Conservation (phyloP, 2,113 vertebrate genomes). For the Dicentrarchus labrax region DNA sequence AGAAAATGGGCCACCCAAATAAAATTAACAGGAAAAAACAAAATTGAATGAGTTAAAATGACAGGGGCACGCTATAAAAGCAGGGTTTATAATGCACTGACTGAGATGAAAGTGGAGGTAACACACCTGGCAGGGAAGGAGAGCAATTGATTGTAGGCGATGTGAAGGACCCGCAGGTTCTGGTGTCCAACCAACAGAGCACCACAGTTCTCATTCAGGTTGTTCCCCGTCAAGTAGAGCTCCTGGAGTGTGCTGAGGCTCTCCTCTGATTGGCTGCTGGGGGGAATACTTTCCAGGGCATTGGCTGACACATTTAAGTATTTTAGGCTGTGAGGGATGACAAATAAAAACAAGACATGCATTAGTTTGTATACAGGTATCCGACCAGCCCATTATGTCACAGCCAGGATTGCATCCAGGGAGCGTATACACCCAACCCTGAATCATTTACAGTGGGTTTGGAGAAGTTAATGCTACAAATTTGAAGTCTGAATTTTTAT, state of each 20-base stretch:
- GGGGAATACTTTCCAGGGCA: slow-evolving; percentile 91
- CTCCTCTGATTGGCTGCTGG: slow-evolving; percentile 89
- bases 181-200: slow-evolving; percentile 90
- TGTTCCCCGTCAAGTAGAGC: slow-evolving; percentile 93
- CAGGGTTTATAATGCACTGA: background rate
- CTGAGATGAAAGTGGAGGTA: background rate
- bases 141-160: slow-evolving; percentile 94
- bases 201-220: slow-evolving; percentile 92
- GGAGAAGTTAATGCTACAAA: background rate
- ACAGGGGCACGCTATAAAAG: background rate
- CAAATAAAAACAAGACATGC: slow-evolving; percentile 20
- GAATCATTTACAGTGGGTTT: background rate
- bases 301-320: slow-evolving; percentile 96
- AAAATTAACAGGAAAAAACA: background rate
- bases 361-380: background rate
- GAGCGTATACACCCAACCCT: background rate
- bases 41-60: background rate
- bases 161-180: slow-evolving; percentile 91
- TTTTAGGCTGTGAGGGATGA: slow-evolving; percentile 88
- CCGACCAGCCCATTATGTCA: background rate
- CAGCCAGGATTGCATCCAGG: background rate
- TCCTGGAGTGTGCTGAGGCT: slow-evolving; percentile 93
- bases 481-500: background rate
- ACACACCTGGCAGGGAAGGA: slow-evolving; percentile 94
- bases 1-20: background rate